Evolutionary conservation across 2,797 vertebrate species (phyloP).

Genomic region (Adelosebastes latens): DNA sequence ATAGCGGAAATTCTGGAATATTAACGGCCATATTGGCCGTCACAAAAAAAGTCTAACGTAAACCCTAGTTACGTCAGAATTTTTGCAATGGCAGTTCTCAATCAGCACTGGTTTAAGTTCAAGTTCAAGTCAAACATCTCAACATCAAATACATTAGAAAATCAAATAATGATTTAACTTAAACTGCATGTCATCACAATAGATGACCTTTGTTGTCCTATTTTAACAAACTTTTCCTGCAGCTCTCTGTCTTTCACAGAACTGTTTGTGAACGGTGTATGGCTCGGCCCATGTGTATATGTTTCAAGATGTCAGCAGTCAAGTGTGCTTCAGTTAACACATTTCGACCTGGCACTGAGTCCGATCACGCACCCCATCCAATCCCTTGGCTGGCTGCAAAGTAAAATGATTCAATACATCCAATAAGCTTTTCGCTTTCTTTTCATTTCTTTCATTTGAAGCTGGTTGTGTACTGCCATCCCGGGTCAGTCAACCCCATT

Average conservation of each 20-base stretch:
- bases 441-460: constrained; percentile 81
- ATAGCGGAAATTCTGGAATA: not conserved
- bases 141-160: not conserved
- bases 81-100: not conserved
- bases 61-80: rapidly evolving
- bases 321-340: constrained; percentile 56
- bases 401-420: constrained; percentile 84
- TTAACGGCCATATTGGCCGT: no score
- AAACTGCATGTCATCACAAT: not conserved
- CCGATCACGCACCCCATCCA: constrained; percentile 70
- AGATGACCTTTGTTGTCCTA: not conserved
- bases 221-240: not conserved
- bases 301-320: constrained; percentile 49
- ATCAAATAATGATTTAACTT: not conserved
- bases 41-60: rapidly evolving
- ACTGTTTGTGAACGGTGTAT: constrained; percentile 7
- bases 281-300: constrained; percentile 1
- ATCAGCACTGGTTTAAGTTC: not conserved
- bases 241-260: not conserved
- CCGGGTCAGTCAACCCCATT: constrained; percentile 81
- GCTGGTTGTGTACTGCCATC: constrained; percentile 67
- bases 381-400: constrained; percentile 69
- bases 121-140: not conserved
- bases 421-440: constrained; percentile 83
- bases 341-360: constrained; percentile 62